Base-by-base conservation (phyloP, 2,113 vertebrate species). In the Vulpes vulpes region DNA sequence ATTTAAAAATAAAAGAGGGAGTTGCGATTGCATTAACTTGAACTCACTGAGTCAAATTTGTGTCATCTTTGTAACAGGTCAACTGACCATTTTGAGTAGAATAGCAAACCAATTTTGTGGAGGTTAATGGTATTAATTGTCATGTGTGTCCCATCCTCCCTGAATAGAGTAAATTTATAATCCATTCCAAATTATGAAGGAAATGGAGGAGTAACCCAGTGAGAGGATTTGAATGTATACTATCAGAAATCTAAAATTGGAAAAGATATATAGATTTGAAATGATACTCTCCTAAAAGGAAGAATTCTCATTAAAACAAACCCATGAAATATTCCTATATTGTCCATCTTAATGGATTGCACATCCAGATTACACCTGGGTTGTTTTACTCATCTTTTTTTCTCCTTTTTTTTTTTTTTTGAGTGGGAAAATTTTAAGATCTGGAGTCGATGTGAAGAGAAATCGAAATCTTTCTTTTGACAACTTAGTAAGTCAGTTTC, bases 251-350 rank as follows among this genome's bases (percentile, higher is more conserved):
- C 57, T 69, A n/a, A 67, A 94, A 59, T 27, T 73, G 14, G 12
- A 65, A 76, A 94, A 74, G 65, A 64, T 4, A 79, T 60, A 60
- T 6, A 86, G 23, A 80, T 74, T 82, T 96, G 53, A 89, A 94
- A 59, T 55, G 7, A 38, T 79, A 38, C 3, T 87, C 8, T 95
- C 30, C 14, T 89, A 78, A 89, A 23, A 16, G 90, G 32, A 59
- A 90, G 8, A 10, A n/a, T 19, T 78, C 23, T 62, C 27, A 69
- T 67, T 35, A 7, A 76, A 82, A 85, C 8, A 69, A 32, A 67
- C 32, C 3, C 32, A n/a, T 0, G 22, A 76, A 74, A 3, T 53
- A 32, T 79, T 1, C 14, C 73, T 60, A 0, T 27, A 73, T 86
- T 88, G 22, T 1, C n/a, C 14, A n/a, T 81, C 15, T 43, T 49